Conservation (phyloP, 2,113 vertebrate species). For the Pristiophorus japonicus region DNA sequence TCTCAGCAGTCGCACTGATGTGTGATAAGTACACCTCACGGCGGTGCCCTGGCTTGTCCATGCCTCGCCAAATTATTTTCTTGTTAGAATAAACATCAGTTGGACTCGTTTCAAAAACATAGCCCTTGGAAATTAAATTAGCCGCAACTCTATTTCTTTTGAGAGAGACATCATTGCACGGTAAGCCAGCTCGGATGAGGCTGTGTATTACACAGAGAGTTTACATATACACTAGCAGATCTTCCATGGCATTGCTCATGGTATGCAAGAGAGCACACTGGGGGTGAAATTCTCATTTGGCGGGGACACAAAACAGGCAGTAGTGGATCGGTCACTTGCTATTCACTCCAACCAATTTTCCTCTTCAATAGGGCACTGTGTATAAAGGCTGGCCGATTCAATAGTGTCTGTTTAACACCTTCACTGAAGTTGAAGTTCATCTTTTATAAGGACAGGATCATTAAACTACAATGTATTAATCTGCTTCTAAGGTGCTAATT, state of each 20-base stretch:
- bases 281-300: background rate
- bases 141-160: background rate
- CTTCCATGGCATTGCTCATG: background rate
- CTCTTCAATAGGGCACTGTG: no score
- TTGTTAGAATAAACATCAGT: background rate
- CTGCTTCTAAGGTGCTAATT: no score
- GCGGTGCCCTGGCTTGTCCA: background rate
- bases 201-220: no score
- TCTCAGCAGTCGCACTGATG: background rate
- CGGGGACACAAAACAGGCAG: background rate
- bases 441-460: no score
- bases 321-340: background rate
- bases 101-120: background rate
- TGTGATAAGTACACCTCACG: background rate
- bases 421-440: no score
- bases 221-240: background rate
- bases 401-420: no score
- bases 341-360: no score
- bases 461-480: no score
- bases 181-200: background rate
- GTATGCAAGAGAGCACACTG: background rate
- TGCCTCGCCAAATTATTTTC: background rate
- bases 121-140: constrained; percentile 24
- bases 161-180: background rate
- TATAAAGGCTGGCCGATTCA: no score